Base-by-base conservation (phyloP, 2,888 invertebrate species). In the Calameuta filiformis region DNA sequence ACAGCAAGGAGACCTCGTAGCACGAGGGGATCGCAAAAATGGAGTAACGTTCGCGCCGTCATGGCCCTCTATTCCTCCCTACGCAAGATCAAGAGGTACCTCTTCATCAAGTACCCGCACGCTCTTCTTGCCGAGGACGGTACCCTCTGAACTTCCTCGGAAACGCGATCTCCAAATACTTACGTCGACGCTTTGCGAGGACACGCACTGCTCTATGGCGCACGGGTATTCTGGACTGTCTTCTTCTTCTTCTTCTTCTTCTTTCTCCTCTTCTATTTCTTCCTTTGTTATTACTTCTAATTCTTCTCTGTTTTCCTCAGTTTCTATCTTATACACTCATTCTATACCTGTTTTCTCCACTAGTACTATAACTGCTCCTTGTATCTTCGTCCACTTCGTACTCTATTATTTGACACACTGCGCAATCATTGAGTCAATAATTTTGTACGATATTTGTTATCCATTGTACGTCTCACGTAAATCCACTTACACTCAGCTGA, bases 11-110 rank as follows among this genome's bases (percentile, higher is more conserved):
- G 89, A 77, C 86, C 90, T 76, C 89, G 89, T 85, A 89, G 85
- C 80, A 89, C 90, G 79, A 87, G 90, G 83, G 90, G 91, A 80
- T 90, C 91, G 77, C 96, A 96, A 93, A 96, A 96, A 92, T 97
- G 97, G 97, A 95, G 95, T 92, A 96, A 96, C 93, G 95, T 97
- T 89, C 94, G 96, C 91, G 96, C 96, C 89, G 97, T 96, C 91
- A 96, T 97, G 96, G 96, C 96, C 90, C 96, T 96, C 94, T 97
- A 97, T 94, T 95, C 96, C 93, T 95, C 96, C 88, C 95, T 97
- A 92, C 94, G 97, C 93, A 96, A 96, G 94, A 97, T 97, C 93
- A 96, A 97, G 95, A 97, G 97, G 97, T 96, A 92, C 84, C 56
- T 56, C 56, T 56, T 56, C 75, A 68, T 69, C 77, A 68, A 76